phyloP scores from a whole-genome alignment of 2,888 invertebrate genomes.

The Meiosimyza decipiens region DNA sequence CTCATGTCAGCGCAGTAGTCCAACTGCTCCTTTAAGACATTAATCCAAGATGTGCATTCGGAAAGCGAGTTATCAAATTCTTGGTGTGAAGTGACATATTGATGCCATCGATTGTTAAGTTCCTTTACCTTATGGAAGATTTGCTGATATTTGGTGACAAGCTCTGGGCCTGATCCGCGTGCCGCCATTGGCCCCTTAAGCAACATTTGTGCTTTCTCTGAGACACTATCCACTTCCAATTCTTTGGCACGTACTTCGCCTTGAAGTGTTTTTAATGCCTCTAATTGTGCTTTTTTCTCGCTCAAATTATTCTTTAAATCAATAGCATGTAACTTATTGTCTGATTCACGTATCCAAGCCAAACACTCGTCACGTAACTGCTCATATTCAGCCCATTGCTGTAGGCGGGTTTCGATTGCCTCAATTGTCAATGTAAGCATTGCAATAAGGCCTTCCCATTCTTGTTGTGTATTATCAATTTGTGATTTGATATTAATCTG shows the following conservation, averaged over 20 bases:
- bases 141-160: constrained; percentile 92
- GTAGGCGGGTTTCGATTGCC: constrained; percentile 82
- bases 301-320: constrained; percentile 84
- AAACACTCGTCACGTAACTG: constrained; percentile 85
- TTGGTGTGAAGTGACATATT: constrained; percentile 87
- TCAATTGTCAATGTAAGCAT: constrained; percentile 82
- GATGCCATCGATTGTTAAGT: constrained; percentile 90
- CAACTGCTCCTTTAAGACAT: constrained; percentile 84
- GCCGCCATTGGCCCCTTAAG: constrained; percentile 79
- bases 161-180: constrained; percentile 85
- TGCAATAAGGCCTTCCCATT: constrained; percentile 87
- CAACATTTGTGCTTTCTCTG: constrained; percentile 88
- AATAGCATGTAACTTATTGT: constrained; percentile 87
- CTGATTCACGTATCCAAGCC: constrained; percentile 88
- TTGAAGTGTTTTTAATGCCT: constrained; percentile 81
- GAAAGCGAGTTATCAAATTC: constrained; percentile 85
- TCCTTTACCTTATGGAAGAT: constrained; percentile 92
- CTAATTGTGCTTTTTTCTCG: constrained; percentile 87
- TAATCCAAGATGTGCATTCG: constrained; percentile 86
- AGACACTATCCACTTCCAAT: constrained; percentile 91
- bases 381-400: constrained; percentile 94
- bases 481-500: constrained; percentile 88
- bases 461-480: constrained; percentile 88
- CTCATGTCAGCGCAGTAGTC: constrained; percentile 87
- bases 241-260: constrained; percentile 92